Evolutionary conservation across 2,888 invertebrate species (phyloP), one percentile per base, ranked within the genome.

Genomic region (Lasioglossum vierecki): DNA sequence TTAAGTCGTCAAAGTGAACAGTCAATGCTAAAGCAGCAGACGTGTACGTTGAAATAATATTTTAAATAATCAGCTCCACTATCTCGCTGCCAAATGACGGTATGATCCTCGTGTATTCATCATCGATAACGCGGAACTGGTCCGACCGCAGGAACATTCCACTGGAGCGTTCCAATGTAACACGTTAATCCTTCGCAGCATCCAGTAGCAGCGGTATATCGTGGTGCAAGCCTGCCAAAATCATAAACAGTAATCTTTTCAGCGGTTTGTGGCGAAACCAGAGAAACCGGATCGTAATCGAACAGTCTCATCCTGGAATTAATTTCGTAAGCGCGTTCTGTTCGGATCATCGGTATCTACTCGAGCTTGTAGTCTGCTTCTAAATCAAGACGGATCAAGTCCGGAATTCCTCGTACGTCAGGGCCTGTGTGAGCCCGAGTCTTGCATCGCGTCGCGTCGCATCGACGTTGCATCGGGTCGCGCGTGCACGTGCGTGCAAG

Each of bases 331-430:
- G 30, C 6, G 15, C 13, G 80, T 85, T 85, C 85, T 72, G 80
- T 85, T 78, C 85, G 76, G 70, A 49, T 71, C 49, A 49, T 80
- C 63, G 85, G 85, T 72, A 80, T 84, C 79, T 70, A 26, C 53
- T 26, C 18, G 53, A 41, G 77, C 41, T 71, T 60, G 70, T 70
- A 85, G 63, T 41, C 77, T 46, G 85, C 85, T 80, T 85, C 85
- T 85, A 85, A 85, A 84, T 85, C 85, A 85, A 85, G 80, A 84
- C 75, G 85, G 85, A 85, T 85, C 85, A 85, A 57, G 77, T 70
- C 74, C 77, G 77, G 82, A 79, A 86, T 41, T 86, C 82, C 85
- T 79, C 74, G 78, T 79, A 85, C 82, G 86, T 82, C 86, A 77
- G 81, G 66, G 72, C 35, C 76, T 26, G 53, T 73, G 85, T n/a